A percentile compares a stretch with the other conserved stretches of the same genome.
Evolutionary conservation across 2,888 invertebrate genomes (phyloP).

Genomic region (Netelia melanura): DNA sequence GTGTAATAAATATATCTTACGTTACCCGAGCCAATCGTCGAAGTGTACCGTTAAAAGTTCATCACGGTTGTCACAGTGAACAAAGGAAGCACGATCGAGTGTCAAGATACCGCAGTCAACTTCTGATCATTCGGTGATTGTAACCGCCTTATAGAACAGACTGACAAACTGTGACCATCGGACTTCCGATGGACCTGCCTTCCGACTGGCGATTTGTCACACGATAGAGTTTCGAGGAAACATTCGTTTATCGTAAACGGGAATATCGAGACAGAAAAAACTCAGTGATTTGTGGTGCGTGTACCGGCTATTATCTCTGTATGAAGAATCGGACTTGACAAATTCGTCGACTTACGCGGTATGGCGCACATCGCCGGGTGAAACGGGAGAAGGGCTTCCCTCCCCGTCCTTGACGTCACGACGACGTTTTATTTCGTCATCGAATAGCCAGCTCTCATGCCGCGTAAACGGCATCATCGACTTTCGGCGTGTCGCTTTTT

Average conservation of each 20-base stretch:
- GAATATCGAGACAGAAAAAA: background rate
- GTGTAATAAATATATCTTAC: constrained; percentile 22
- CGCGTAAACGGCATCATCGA: background rate
- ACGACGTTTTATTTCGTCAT: background rate
- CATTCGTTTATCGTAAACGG: background rate
- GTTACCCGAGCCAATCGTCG: constrained; percentile 4
- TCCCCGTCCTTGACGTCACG: background rate
- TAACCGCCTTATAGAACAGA: background rate
- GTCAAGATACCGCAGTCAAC: constrained; percentile 6
- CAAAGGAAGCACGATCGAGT: constrained; percentile 22
- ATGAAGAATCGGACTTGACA: background rate
- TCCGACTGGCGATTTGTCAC: background rate
- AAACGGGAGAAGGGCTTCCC: background rate
- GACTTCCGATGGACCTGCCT: background rate
- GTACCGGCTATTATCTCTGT: background rate
- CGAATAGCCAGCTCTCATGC: constrained; percentile 3
- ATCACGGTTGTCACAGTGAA: constrained; percentile 27
- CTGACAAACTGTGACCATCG: constrained; percentile 20
- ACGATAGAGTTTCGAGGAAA: background rate
- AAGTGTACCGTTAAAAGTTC: constrained; percentile 15
- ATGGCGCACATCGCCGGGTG: background rate
- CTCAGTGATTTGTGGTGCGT: background rate
- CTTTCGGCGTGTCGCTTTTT: constrained; percentile 1
- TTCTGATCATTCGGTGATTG: constrained; percentile 6
- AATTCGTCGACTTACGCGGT: constrained; percentile 10